A percentile compares a stretch with the other conserved stretches of the same genome.
Evolutionary conservation across 2,888 invertebrate genomes (phyloP).

Genomic region (Tortrix viridana): DNA sequence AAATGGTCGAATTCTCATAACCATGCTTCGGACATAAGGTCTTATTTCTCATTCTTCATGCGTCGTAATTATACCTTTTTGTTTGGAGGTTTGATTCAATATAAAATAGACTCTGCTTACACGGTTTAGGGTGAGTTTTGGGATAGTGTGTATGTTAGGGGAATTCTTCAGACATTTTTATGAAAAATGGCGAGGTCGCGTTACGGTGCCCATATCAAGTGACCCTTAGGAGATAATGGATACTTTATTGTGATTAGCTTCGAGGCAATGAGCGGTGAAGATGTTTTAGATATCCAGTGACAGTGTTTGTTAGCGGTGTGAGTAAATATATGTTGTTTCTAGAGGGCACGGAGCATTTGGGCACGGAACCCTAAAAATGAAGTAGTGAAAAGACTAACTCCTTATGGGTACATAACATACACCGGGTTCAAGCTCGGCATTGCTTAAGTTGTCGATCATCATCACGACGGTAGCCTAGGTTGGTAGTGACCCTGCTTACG

Average conservation of each 20-base stretch:
- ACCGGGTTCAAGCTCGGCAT: too few species aligned
- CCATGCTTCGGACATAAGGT: slow-evolving; percentile 9
- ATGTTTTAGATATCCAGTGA: background rate
- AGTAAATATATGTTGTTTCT: background rate
- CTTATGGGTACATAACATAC: too few species aligned
- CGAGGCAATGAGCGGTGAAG: background rate
- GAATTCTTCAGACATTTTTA: slow-evolving; percentile 10
- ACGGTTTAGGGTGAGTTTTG: background rate
- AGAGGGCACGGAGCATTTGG: too few species aligned
- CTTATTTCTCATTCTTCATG: slow-evolving; percentile 4
- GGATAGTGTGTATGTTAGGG: background rate
- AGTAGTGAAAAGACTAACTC: too few species aligned
- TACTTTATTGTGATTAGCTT: slow-evolving; percentile 23
- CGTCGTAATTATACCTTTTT: slow-evolving; percentile 2
- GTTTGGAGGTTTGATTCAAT: background rate
- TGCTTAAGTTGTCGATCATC: too few species aligned
- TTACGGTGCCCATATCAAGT: slow-evolving; percentile 17
- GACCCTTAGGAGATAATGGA: slow-evolving; percentile 22
- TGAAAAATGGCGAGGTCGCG: slow-evolving; percentile 9
- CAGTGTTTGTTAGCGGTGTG: background rate
- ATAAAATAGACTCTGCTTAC: background rate
- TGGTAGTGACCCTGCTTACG: too few species aligned
- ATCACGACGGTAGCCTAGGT: too few species aligned
- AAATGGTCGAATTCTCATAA: slow-evolving; percentile 22
- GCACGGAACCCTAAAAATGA: too few species aligned